These are phyloP conservation scores for Chymomyza amoena DNA, from an alignment of 2,888 invertebrate genomes.

Conservation along the genomic window DNA sequence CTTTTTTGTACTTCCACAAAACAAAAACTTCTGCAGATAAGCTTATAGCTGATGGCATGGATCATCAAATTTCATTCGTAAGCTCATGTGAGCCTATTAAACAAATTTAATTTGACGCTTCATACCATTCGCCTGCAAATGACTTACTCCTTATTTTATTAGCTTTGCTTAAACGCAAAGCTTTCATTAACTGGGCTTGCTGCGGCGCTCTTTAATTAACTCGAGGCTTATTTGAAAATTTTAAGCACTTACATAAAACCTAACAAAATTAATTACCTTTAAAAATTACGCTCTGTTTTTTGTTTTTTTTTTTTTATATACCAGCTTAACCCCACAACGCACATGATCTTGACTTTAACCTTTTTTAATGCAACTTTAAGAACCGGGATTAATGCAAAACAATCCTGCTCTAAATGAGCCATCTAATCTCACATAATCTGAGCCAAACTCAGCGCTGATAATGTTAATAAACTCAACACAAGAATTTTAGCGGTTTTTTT, in stretches of 20 bases:
- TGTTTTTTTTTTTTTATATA: background rate
- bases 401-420: slow-evolving; percentile 43
- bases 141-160: background rate
- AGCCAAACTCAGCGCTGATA: slow-evolving; percentile 30
- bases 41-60: no score
- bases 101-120: no score
- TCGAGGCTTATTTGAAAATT: slow-evolving; percentile 53
- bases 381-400: slow-evolving; percentile 4
- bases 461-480: slow-evolving; percentile 56
- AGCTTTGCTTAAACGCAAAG: background rate
- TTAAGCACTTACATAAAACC: slow-evolving; percentile 22
- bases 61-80: no score
- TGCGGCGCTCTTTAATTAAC: slow-evolving; percentile 17
- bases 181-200: background rate
- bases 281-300: background rate
- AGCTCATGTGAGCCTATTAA: no score
- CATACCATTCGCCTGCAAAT: background rate
- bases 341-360: background rate
- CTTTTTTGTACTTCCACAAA: no score
- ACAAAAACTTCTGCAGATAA: no score
- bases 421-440: slow-evolving; percentile 56
- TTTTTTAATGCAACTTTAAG: background rate
- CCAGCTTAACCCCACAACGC: background rate
- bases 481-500: slow-evolving; percentile 42
- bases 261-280: background rate